A percentile compares a stretch with the other conserved stretches of the same genome.
These are phyloP conservation scores for Mugil cephalus DNA, from an alignment of 2,113 vertebrate species.

Conservation along the genomic window DNA sequence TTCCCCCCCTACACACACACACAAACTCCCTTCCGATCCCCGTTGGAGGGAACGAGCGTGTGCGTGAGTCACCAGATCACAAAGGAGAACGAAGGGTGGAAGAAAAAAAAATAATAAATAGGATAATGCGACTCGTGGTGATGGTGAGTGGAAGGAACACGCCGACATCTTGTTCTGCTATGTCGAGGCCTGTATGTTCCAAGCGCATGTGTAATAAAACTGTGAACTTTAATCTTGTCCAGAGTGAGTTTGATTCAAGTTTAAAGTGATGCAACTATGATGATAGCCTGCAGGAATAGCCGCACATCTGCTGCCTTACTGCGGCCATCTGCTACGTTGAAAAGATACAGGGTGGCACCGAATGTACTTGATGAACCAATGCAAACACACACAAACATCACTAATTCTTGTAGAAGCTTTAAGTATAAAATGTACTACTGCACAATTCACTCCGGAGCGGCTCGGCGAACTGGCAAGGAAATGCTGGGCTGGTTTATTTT, in stretches of 20 bases:
- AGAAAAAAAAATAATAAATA: neutral
- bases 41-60: conserved; percentile 46
- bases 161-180: conserved; percentile 16
- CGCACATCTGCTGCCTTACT: neutral
- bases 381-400: neutral
- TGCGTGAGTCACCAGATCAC: conserved; percentile 56
- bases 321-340: neutral
- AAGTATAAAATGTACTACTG: no score
- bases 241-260: conserved; percentile 27
- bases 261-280: conserved; percentile 45
- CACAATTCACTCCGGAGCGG: no score
- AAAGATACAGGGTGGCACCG: conserved; percentile 3
- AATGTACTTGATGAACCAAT: neutral
- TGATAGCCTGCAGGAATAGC: conserved; percentile 16
- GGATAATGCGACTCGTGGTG: conserved; percentile 31
- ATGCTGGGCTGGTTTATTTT: no score
- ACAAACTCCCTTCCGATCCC: conserved; percentile 23
- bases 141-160: conserved; percentile 49
- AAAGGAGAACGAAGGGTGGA: conserved; percentile 37
- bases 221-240: conserved; percentile 35
- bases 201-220: conserved; percentile 17
- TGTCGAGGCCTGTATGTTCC: conserved; percentile 18
- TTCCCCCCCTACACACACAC: conserved; percentile 17
- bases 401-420: no score
- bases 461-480: no score